A percentile compares a stretch with the other conserved stretches of the same genome.
These are phyloP conservation scores for Lordiphosa mommai DNA, from an alignment of 1,140 invertebrate genomes.

Conservation along the genomic window DNA sequence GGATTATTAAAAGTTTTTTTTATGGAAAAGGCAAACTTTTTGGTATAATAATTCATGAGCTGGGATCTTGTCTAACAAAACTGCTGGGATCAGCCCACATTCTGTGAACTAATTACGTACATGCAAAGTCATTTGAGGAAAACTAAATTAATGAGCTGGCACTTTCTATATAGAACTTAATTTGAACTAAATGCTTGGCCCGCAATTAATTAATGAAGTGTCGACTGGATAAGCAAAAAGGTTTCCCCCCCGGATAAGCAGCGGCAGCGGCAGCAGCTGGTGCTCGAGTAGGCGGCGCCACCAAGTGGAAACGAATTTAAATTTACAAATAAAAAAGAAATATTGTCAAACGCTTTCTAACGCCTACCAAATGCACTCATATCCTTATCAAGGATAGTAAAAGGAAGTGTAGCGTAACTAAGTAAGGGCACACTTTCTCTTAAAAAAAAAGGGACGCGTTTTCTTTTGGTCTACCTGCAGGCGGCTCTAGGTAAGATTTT, in stretches of 20 bases:
- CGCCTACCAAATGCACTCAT: slow-evolving; percentile 35
- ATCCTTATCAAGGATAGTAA: slow-evolving; percentile 43
- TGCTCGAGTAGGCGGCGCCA: slow-evolving; percentile 6
- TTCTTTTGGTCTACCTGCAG: slow-evolving; percentile 23
- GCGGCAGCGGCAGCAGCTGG: slow-evolving; percentile 18
- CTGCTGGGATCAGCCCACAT: neutral
- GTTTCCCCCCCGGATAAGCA: slow-evolving; percentile 23
- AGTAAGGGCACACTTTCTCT: slow-evolving; percentile 31
- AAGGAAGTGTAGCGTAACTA: slow-evolving; percentile 72
- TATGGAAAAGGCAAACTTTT: slow-evolving; percentile 24
- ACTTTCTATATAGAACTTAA: slow-evolving; percentile 46
- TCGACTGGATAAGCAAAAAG: slow-evolving; percentile 35
- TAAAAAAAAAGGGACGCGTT: neutral
- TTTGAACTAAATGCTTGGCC: slow-evolving; percentile 25
- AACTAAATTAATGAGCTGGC: slow-evolving; percentile 62
- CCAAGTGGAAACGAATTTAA: slow-evolving; percentile 52
- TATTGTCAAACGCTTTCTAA: slow-evolving; percentile 61
- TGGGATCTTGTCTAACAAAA: neutral
- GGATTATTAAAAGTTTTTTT: slow-evolving; percentile 37
- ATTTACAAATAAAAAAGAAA: slow-evolving; percentile 60
- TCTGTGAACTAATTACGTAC: neutral
- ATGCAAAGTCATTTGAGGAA: slow-evolving; percentile 15
- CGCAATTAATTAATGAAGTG: slow-evolving; percentile 60
- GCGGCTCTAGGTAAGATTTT: slow-evolving; percentile 58
- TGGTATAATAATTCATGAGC: slow-evolving; percentile 20